Percentiles rank a stretch among this genome's conserved stretches.
These are phyloP conservation scores for Azorinus chamasolen DNA, from an alignment of 2,888 invertebrate species.

Conservation along the genomic window DNA sequence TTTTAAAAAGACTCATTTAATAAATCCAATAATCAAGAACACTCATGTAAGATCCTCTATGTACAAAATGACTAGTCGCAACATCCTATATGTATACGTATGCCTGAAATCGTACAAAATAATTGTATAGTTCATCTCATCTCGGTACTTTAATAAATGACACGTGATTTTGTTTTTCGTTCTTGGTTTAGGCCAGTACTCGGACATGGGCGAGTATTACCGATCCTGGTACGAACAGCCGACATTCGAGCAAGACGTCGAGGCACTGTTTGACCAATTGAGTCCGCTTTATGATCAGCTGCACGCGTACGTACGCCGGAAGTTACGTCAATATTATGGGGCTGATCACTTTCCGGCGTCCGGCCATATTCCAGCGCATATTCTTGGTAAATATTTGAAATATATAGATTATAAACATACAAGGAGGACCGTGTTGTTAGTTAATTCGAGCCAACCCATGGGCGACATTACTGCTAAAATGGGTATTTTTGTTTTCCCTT, in stretches of 20 bases:
- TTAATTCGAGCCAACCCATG: too few relatives aligned
- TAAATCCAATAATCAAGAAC: too few relatives aligned
- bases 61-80: too few relatives aligned
- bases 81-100: too few relatives aligned
- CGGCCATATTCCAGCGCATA: constrained; percentile 93
- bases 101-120: too few relatives aligned
- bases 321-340: constrained; percentile 90
- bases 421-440: background rate
- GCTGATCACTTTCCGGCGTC: constrained; percentile 89
- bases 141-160: too few relatives aligned
- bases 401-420: background rate
- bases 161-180: too few relatives aligned
- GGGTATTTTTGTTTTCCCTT: too few relatives aligned
- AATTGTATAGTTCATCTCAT: too few relatives aligned
- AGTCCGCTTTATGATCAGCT: constrained; percentile 92
- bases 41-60: too few relatives aligned
- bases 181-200: constrained; percentile 93
- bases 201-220: constrained; percentile 96
- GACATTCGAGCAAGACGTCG: constrained; percentile 90
- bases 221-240: constrained; percentile 93
- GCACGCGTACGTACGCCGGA: constrained; percentile 93
- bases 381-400: constrained; percentile 89
- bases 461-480: too few relatives aligned
- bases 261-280: constrained; percentile 87
- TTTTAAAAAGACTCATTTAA: too few relatives aligned